phyloP scores from a whole-genome alignment of 2,113 vertebrate genomes.

The Sebastes fasciatus region DNA sequence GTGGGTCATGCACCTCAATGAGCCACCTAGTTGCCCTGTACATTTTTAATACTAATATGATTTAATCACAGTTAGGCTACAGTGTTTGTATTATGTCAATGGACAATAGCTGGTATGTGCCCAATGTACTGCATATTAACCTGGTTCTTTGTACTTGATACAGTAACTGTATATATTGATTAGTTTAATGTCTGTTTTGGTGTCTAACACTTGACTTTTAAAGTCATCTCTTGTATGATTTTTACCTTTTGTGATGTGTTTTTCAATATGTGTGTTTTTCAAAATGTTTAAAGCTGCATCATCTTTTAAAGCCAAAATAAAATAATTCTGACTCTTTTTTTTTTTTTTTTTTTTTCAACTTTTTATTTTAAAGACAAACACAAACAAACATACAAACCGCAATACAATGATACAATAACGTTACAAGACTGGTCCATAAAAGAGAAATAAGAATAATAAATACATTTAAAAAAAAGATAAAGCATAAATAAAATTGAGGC shows the following conservation, averaged over 20 bases:
- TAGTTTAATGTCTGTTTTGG: constrained; percentile 57
- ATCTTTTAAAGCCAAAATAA: constrained; percentile 74
- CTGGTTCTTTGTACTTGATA: constrained; percentile 69
- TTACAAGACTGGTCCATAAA: too few relatives aligned
- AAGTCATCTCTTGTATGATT: constrained; percentile 71
- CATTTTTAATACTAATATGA: constrained; percentile 32
- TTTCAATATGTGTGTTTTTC: constrained; percentile 71
- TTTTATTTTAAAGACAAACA: too few relatives aligned
- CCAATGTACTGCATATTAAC: constrained; percentile 66
- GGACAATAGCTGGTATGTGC: constrained; percentile 52
- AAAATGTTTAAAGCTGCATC: constrained; percentile 63
- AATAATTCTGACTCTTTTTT: constrained; percentile 47
- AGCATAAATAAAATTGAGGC: too few relatives aligned
- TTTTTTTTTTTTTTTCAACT: too few relatives aligned
- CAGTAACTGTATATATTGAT: constrained; percentile 75
- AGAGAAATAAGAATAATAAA: too few relatives aligned
- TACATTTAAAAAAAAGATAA: too few relatives aligned
- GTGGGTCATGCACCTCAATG: constrained; percentile 8
- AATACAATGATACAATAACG: too few relatives aligned
- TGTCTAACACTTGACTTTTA: constrained; percentile 68
- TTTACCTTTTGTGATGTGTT: constrained; percentile 75
- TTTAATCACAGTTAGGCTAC: constrained; percentile 27
- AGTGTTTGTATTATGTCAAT: constrained; percentile 40
- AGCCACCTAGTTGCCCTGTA: constrained; percentile 36
- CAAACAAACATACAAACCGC: too few relatives aligned